phyloP scores from a whole-genome alignment of 2,113 vertebrate genomes.

The Girardinichthys multiradiatus region DNA sequence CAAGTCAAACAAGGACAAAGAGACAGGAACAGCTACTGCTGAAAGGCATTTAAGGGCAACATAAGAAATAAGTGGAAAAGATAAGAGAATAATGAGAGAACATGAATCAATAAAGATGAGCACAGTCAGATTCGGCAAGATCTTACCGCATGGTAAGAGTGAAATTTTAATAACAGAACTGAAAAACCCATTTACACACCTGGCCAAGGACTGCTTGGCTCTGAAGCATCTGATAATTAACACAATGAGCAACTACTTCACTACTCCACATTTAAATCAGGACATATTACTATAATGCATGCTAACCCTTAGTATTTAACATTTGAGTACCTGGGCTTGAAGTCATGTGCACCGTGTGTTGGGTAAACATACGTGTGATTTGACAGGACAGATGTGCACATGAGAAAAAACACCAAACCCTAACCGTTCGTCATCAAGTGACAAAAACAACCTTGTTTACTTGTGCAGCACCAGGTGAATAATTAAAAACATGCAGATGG shows the following conservation, averaged over 20 bases:
- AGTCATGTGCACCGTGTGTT: neutral
- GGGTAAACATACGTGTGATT: neutral
- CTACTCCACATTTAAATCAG: too few relatives aligned
- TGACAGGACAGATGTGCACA: slow-evolving; percentile 11
- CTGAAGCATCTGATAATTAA: slow-evolving; percentile 19
- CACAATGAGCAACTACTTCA: neutral
- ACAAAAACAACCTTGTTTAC: slow-evolving; percentile 46
- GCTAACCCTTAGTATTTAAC: neutral
- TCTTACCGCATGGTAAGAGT: slow-evolving; percentile 29
- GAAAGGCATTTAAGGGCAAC: neutral
- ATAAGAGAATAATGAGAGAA: slow-evolving; percentile 27
- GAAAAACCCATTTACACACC: slow-evolving; percentile 2
- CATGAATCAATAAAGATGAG: neutral
- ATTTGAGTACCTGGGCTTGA: slow-evolving; percentile 5
- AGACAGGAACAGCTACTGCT: neutral
- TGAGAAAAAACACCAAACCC: slow-evolving; percentile 22
- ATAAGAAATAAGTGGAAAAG: neutral
- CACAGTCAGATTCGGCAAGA: slow-evolving; percentile 30
- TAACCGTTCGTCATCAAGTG: slow-evolving; percentile 43
- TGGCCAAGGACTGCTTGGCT: neutral
- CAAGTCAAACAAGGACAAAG: slow-evolving; percentile 43
- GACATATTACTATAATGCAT: slow-evolving; percentile 1
- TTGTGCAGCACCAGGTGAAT: slow-evolving; percentile 51
- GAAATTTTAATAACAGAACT: slow-evolving; percentile 10
- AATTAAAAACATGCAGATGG: slow-evolving; percentile 45